Conservation (phyloP, 2,797 vertebrate genomes). For the Myotis findleyi region DNA sequence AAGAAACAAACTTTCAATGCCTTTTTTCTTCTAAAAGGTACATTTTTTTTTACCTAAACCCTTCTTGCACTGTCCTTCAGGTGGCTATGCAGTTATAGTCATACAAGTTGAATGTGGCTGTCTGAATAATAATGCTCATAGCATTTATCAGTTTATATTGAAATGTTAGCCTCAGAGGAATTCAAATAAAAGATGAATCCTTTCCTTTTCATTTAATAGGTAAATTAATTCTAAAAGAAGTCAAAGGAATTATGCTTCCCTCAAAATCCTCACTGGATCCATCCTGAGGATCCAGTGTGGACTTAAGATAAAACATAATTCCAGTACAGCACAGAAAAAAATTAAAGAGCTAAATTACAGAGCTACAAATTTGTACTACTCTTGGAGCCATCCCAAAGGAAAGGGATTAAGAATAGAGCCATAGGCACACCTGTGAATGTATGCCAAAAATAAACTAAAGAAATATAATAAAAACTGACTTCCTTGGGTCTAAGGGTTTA, state of each 20-base stretch:
- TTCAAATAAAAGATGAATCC: constrained; percentile 76
- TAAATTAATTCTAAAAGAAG: constrained; percentile 81
- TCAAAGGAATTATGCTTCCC: constrained; percentile 78
- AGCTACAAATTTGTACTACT: constrained; percentile 74
- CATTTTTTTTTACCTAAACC: neutral
- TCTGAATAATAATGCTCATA: constrained; percentile 73
- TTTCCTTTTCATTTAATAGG: constrained; percentile 79
- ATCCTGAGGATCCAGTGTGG: constrained; percentile 79
- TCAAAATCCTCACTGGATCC: constrained; percentile 82
- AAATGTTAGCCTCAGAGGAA: constrained; percentile 79
- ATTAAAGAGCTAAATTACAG: constrained; percentile 82
- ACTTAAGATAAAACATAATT: constrained; percentile 83
- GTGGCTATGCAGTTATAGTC: constrained; percentile 46
- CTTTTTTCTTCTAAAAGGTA: constrained; percentile 51
- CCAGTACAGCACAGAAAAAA: constrained; percentile 76
- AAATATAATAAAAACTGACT: constrained; percentile 79
- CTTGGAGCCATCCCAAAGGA: constrained; percentile 81
- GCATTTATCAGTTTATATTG: constrained; percentile 79
- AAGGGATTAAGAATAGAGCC: constrained; percentile 82
- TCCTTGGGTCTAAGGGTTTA: constrained; percentile 77
- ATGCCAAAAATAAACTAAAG: constrained; percentile 82
- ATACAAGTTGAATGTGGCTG: constrained; percentile 64
- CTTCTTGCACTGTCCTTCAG: constrained; percentile 37
- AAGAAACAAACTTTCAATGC: constrained; percentile 8
- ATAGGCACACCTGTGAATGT: constrained; percentile 80